Percentiles rank a stretch among this genome's conserved stretches.
Evolutionary conservation across 2,113 vertebrate genomes (phyloP).

Genomic region (Corydoras maculifer): DNA sequence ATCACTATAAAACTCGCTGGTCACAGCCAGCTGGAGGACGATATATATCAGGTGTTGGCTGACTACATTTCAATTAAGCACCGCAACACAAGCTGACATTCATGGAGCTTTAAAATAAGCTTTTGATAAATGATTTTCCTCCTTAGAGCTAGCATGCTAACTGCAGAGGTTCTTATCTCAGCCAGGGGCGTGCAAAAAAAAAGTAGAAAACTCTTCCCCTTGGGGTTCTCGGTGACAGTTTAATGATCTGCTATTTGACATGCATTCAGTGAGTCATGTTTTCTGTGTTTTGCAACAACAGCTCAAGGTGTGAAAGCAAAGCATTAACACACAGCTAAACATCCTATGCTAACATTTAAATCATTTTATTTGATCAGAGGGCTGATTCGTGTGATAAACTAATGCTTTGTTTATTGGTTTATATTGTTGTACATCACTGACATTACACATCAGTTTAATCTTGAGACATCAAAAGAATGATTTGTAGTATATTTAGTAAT

Average conservation of each 20-base stretch:
- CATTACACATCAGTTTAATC: not conserved
- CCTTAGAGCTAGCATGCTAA: constrained; percentile 55
- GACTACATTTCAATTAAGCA: constrained; percentile 67
- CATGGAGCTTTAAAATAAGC: constrained; percentile 65
- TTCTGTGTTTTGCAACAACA: constrained; percentile 33
- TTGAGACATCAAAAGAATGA: not conserved
- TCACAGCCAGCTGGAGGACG: constrained; percentile 48
- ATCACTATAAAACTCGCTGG: constrained; percentile 59
- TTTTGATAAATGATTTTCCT: constrained; percentile 66
- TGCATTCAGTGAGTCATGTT: constrained; percentile 46
- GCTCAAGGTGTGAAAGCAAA: constrained; percentile 32
- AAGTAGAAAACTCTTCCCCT: constrained; percentile 34
- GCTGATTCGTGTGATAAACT: constrained; percentile 8
- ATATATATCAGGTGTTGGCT: constrained; percentile 55
- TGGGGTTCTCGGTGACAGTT: constrained; percentile 42
- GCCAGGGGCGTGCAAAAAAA: not conserved
- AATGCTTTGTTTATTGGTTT: not conserved
- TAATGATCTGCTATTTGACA: constrained; percentile 43
- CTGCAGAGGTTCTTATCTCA: constrained; percentile 50
- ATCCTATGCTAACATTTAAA: constrained; percentile 2
- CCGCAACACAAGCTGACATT: constrained; percentile 63
- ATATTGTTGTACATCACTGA: constrained; percentile 16
- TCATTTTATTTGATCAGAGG: not conserved
- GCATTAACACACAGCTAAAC: not conserved
- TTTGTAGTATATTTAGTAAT: constrained; percentile 6